Conservation (phyloP, 1,140 invertebrate species). For the Brachionus plicatilis region DNA sequence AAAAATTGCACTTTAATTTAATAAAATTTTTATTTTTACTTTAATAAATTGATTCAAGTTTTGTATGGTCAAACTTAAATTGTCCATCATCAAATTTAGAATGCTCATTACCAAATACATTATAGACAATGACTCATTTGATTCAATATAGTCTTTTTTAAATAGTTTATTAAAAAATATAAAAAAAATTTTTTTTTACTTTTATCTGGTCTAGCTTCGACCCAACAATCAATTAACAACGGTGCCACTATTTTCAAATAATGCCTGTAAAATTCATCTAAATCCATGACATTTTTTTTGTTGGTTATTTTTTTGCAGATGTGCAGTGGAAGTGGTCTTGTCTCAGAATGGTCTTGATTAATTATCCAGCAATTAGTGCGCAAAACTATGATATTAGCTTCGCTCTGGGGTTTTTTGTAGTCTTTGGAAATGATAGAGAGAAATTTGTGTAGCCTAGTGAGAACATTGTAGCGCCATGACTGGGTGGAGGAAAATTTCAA, state of each 20-base stretch:
- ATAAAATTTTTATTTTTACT: neutral
- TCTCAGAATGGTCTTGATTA: constrained; percentile 39
- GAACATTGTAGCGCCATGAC: constrained; percentile 47
- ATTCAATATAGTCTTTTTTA: constrained; percentile 14
- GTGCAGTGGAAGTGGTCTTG: neutral
- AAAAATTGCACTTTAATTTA: neutral
- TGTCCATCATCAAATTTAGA: neutral
- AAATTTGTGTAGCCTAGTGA: constrained; percentile 45
- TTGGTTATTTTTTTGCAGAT: neutral
- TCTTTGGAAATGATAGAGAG: constrained; percentile 41
- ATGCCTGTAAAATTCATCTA: neutral
- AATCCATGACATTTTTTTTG: constrained; percentile 5
- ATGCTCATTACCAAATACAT: constrained; percentile 27
- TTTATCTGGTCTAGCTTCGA: constrained; percentile 44
- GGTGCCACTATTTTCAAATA: constrained; percentile 46
- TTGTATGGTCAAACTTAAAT: neutral
- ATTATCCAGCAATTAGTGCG: neutral
- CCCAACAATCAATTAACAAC: constrained; percentile 49
- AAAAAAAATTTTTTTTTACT: neutral
- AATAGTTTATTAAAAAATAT: neutral
- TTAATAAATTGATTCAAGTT: constrained; percentile 16
- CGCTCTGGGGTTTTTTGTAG: neutral
- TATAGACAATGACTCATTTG: neutral
- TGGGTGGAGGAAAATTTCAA: constrained; percentile 45
- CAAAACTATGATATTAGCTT: neutral